A percentile compares a stretch with the other conserved stretches of the same genome.
Evolutionary conservation across 2,113 vertebrate genomes (phyloP).

Genomic region (Boulengeromyrus knoepffleri): DNA sequence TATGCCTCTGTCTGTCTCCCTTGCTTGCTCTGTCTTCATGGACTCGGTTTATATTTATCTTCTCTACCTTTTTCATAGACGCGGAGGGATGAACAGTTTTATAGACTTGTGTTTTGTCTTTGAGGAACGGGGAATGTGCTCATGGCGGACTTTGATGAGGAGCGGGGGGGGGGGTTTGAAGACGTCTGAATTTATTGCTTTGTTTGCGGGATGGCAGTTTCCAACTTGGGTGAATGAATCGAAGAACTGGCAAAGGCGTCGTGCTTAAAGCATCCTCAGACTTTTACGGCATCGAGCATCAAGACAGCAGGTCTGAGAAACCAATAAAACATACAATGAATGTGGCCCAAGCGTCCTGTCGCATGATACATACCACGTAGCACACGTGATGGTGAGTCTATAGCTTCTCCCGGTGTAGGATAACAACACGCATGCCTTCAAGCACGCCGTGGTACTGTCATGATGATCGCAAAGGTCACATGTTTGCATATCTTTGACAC

Average conservation of each 20-base stretch:
- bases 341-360: neutral
- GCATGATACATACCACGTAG: neutral
- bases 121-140: neutral
- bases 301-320: neutral
- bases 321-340: neutral
- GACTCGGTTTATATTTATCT: neutral
- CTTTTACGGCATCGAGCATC: neutral
- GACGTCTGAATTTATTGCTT: neutral
- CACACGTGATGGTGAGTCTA: neutral
- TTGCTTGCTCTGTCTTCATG: neutral
- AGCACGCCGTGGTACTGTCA: neutral
- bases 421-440: neutral
- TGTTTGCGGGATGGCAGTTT: neutral
- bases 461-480: neutral
- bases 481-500: neutral
- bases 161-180: too few relatives aligned
- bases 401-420: neutral
- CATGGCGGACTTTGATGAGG: neutral
- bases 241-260: neutral
- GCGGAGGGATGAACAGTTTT: neutral
- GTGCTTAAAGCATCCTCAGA: neutral
- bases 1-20: neutral
- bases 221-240: neutral
- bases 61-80: neutral
- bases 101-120: neutral